A percentile compares a stretch with the other conserved stretches of the same genome.
Evolutionary conservation across 2,888 invertebrate species (phyloP).

Genomic region (Andrena marginata): DNA sequence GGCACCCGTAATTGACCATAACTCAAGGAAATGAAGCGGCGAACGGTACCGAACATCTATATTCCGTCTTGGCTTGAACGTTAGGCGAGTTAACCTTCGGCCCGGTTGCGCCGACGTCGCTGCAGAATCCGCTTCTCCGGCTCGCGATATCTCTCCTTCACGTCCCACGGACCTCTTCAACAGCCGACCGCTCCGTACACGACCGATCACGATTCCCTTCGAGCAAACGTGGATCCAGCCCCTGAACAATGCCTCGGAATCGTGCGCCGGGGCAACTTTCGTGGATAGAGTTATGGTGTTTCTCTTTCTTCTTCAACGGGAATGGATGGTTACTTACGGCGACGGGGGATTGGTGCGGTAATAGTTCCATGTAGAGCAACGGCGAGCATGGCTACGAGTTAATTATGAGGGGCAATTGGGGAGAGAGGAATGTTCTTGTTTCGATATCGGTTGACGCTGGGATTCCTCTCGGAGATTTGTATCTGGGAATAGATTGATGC

Average conservation of each 20-base stretch:
- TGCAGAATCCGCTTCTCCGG: conserved; percentile 40
- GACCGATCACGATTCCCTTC: conserved; percentile 47
- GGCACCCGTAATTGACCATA: conserved; percentile 78
- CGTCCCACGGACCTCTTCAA: conserved; percentile 36
- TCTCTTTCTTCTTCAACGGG: neutral
- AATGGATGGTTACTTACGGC: neutral
- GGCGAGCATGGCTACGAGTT: neutral
- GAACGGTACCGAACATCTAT: conserved; percentile 78
- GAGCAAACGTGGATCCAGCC: conserved; percentile 18
- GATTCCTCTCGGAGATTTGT: no score
- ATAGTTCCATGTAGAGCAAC: neutral
- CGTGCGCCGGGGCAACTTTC: conserved; percentile 35
- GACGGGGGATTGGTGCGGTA: conserved; percentile 1
- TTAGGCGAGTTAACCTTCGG: conserved; percentile 75
- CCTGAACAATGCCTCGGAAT: conserved; percentile 47
- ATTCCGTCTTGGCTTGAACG: conserved; percentile 70
- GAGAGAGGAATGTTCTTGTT: neutral
- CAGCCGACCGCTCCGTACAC: conserved; percentile 9
- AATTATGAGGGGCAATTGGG: conserved; percentile 6
- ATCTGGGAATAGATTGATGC: no score
- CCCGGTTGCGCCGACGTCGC: conserved; percentile 50
- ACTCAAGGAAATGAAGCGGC: conserved; percentile 79
- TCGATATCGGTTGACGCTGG: no score
- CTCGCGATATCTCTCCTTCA: conserved; percentile 22
- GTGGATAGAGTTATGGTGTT: conserved; percentile 37